Base-by-base conservation (phyloP, 2,888 invertebrate species). In the Anagyrus pseudococci region DNA sequence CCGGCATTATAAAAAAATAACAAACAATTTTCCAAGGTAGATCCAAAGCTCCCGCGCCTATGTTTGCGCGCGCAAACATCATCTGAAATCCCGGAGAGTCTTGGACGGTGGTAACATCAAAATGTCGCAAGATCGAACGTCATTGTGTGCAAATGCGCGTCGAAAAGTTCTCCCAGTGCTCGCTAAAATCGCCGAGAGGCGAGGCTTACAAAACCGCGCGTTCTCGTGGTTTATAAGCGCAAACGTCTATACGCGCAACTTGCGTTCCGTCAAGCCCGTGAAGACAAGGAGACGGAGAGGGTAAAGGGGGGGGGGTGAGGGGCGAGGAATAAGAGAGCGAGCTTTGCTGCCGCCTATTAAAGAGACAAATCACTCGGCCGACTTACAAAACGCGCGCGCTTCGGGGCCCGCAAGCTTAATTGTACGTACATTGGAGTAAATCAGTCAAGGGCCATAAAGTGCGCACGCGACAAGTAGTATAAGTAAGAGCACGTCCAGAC, bases 141-240 rank as follows among this genome's bases (percentile, higher is more conserved):
- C 33, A 37, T 37, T 46, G 13, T 46, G 22, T 46, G 44, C 20
- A 46, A 46, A 46, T 46, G 44, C 22, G 22, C n/a, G 22, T 8
- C 19, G 13, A 46, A 46, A 20, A 46, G 15, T 17, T 22, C 13
- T 22, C 44, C 7, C 44, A 46, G 13, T 46, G 19, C n/a, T n/a
- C n/a, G n/a, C 20, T 46, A 46, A 43, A 43, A 13, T 46, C 44
- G 4, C 22, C n/a, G n/a, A n/a, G n/a, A n/a, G n/a, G n/a, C n/a
- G n/a, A n/a, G n/a, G 19, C 1, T 46, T 46, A 20, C 44, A 64
- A 65, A 63, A 67, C 65, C 62, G 8, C 8, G 8, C 33, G 33
- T 15, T 2, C 10, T 13, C 33, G 33, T 2, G 15, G 13, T 37
- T 37, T 37, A 13, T 15, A 2, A 37, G 8, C 33, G 33, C 2